A percentile compares a stretch with the other conserved stretches of the same genome.
Evolutionary conservation across 2,888 invertebrate genomes (phyloP).

Genomic region (Andrena haemorrhoa): DNA sequence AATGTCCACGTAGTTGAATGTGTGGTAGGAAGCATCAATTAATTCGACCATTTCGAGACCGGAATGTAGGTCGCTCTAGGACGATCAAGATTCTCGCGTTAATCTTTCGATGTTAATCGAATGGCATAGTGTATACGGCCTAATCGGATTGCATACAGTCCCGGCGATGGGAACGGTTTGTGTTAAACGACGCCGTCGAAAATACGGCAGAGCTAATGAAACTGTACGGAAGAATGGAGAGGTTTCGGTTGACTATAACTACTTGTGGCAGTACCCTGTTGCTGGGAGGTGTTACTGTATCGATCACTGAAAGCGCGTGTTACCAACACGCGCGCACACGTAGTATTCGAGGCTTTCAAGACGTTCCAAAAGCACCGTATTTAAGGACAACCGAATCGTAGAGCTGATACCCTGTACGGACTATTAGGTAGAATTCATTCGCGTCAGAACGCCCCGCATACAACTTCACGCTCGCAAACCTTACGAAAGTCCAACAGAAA

Average conservation of each 20-base stretch:
- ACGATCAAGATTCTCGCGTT: conserved; percentile 17
- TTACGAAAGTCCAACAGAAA: background rate
- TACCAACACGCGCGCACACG: conserved; percentile 59
- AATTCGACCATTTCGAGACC: conserved; percentile 22
- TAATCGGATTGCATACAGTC: conserved; percentile 9
- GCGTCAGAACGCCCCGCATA: background rate
- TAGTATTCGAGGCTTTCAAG: conserved; percentile 53
- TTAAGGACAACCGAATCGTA: conserved; percentile 33
- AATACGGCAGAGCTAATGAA: conserved; percentile 46
- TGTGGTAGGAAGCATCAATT: conserved; percentile 7
- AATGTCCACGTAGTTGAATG: background rate
- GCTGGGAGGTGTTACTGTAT: conserved; percentile 82
- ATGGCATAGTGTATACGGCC: background rate
- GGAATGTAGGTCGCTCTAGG: conserved; percentile 34
- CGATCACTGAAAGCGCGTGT: conserved; percentile 78
- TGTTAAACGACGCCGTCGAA: background rate
- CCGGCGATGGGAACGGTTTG: background rate
- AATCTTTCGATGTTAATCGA: conserved; percentile 13
- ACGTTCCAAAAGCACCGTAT: conserved; percentile 44
- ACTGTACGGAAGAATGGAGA: conserved; percentile 59
- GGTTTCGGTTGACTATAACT: conserved; percentile 68
- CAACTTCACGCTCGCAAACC: background rate
- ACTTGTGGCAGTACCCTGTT: conserved; percentile 79
- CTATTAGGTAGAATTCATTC: background rate
- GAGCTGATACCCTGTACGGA: conserved; percentile 4